Evolutionary conservation across 2,797 vertebrate species (phyloP), one percentile per base, ranked within the genome.

Genomic region (Bradypus variegatus): DNA sequence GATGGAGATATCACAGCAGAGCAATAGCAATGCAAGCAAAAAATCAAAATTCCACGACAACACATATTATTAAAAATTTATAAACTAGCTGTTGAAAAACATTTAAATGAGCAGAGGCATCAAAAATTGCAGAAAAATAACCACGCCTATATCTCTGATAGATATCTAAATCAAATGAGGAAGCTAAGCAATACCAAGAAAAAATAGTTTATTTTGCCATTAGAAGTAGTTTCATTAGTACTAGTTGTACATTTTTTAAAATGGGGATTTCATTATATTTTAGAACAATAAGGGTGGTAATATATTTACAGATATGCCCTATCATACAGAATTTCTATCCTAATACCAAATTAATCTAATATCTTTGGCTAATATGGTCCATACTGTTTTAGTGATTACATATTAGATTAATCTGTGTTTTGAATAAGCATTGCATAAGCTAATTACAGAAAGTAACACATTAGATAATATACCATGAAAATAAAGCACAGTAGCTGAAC

Each of bases 391-490:
- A n/a, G 25, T 12, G 72, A 86, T 67, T 86, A 41, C 12, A 33
- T 65, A 65, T 75, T 88, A 76, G 48, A 86, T 92, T 93, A 84
- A 72, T 48, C 60, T 77, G 77, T 73, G 77, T 64, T 83, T 90
- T 64, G 64, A 91, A 82, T 91, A 93, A 91, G 25, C 84, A 84
- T 70, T 60, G 18, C 21, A 91, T 41, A n/a, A 53, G 2, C 31
- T 92, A 90, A 94, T 93, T 87, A 90, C 36, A 64, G 78, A 85
- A 92, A 92, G n/a, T 89, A 60, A 87, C 13, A 53, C 6, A 25
- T 77, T 91, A 62, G 50, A 45, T 73, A 77, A 88, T 75, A 73
- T 77, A 80, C 69, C 27, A 78, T 93, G 82, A 67, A 89, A 83
- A 80, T 91, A 85, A 77, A 25, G 33, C 33, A 76, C 50, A 87